Evolutionary conservation across 1,140 invertebrate genomes (phyloP).

Genomic region (Drosophila ambigua): DNA sequence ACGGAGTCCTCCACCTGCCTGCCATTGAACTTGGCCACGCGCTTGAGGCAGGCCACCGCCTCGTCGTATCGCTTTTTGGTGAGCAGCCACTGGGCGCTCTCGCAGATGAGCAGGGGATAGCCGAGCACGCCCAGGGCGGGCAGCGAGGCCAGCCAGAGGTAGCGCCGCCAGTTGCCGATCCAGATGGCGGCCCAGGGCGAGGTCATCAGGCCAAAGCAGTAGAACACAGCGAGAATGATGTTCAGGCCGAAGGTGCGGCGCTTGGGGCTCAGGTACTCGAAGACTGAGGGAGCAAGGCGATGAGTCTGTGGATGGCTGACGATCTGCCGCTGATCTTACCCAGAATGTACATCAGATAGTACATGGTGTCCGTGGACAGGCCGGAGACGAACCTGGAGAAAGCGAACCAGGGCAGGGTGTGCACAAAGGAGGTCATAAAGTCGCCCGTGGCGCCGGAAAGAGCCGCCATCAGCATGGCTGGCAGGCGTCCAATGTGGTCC

Average conservation of each 20-base stretch:
- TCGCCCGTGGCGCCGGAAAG: constrained; percentile 85
- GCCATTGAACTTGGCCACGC: constrained; percentile 86
- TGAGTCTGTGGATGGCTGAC: neutral
- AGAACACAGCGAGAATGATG: constrained; percentile 86
- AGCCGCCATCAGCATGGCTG: constrained; percentile 85
- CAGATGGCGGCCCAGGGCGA: constrained; percentile 85
- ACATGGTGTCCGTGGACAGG: constrained; percentile 86
- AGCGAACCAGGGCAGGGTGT: constrained; percentile 84
- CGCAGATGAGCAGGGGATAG: constrained; percentile 85
- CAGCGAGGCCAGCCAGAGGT: constrained; percentile 84
- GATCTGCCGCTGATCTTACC: constrained; percentile 70
- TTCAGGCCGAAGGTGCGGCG: constrained; percentile 86
- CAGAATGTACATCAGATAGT: constrained; percentile 87
- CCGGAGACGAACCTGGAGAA: constrained; percentile 85
- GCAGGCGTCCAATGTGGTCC: constrained; percentile 85
- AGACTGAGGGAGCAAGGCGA: constrained; percentile 69
- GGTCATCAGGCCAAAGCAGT: constrained; percentile 85
- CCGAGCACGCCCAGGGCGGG: constrained; percentile 83
- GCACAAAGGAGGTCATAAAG: constrained; percentile 84
- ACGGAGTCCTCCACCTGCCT: constrained; percentile 83
- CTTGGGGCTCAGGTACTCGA: constrained; percentile 86
- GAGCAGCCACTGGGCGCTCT: constrained; percentile 87
- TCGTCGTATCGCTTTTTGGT: constrained; percentile 85
- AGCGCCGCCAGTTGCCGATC: constrained; percentile 85
- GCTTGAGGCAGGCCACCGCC: constrained; percentile 85